Percentiles rank a stretch among this genome's conserved stretches.
Conservation (phyloP, 2,797 vertebrate genomes). For the Smutsia gigantea region DNA sequence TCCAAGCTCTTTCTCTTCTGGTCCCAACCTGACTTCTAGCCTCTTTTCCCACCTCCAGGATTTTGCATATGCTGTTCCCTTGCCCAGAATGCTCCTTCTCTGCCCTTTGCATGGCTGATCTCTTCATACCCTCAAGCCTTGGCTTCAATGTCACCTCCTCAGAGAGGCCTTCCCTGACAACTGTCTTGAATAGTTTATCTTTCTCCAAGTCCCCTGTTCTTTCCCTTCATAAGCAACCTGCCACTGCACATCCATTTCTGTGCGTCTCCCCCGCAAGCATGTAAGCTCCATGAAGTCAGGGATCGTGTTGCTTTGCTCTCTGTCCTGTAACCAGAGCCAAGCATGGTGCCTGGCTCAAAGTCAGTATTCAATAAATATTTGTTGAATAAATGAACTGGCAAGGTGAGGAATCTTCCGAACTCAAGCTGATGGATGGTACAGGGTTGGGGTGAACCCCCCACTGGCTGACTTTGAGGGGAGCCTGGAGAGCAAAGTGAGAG, state of each 20-base stretch:
- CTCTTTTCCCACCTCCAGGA: not conserved
- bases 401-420: not conserved
- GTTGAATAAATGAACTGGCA: not conserved
- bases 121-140: not conserved
- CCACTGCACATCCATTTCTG: not conserved
- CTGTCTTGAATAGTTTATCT: not conserved
- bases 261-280: not conserved
- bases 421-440: not conserved
- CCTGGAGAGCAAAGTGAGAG: slow-evolving; percentile 4
- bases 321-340: not conserved
- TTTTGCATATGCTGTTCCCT: not conserved
- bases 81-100: not conserved
- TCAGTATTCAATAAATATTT: not conserved
- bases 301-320: not conserved
- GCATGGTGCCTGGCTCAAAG: not conserved
- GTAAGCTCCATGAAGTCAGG: not conserved
- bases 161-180: not conserved
- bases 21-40: not conserved
- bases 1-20: not conserved
- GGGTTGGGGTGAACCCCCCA: accelerated
- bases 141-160: not conserved
- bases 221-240: not conserved
- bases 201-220: not conserved
- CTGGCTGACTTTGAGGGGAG: not conserved
- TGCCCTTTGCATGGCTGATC: not conserved